Conservation (phyloP, 2,797 vertebrate genomes). For the Coregonus ussuriensis region DNA sequence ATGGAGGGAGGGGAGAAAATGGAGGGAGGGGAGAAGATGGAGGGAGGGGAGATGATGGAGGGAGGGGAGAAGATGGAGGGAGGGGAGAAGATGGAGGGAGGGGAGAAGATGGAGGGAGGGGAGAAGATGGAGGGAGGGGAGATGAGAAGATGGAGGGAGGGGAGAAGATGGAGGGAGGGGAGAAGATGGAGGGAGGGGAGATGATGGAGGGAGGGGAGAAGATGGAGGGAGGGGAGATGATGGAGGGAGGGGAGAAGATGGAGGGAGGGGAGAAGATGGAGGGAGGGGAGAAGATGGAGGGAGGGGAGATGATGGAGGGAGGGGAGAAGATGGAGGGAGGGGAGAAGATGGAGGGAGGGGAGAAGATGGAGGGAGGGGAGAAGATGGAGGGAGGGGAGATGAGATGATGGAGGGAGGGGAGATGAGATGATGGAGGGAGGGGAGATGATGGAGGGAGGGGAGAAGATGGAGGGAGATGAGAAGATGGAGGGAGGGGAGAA, state of each 20-base stretch:
- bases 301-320: too few species aligned
- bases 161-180: too few species aligned
- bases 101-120: neutral
- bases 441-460: neutral
- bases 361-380: too few species aligned
- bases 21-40: neutral
- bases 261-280: too few species aligned
- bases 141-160: too few species aligned
- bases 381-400: neutral
- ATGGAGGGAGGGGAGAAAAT: neutral
- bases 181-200: too few species aligned
- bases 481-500: neutral
- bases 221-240: too few species aligned
- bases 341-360: too few species aligned
- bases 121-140: neutral
- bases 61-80: too few species aligned
- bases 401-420: neutral
- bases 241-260: neutral
- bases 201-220: neutral
- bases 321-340: too few species aligned
- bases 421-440: neutral
- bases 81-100: neutral
- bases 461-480: neutral
- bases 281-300: too few species aligned
- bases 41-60: too few species aligned